These are phyloP conservation scores for Podarcis siculus DNA, from an alignment of 2,797 vertebrate species.

Conservation along the genomic window DNA sequence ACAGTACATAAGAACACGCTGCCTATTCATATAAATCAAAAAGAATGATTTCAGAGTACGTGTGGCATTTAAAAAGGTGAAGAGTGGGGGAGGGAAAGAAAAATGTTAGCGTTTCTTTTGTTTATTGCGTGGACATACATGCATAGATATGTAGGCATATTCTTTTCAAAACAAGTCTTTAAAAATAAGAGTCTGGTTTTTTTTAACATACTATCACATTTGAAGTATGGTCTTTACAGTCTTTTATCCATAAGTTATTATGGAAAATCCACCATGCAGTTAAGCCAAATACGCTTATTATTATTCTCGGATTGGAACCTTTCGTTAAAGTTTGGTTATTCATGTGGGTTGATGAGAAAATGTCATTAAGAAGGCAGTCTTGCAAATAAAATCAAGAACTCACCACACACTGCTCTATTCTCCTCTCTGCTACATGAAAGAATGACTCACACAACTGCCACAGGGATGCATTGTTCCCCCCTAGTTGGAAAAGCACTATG, in stretches of 20 bases:
- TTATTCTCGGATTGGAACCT: not conserved
- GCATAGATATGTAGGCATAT: not conserved
- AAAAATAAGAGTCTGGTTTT: not conserved
- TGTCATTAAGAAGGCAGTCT: not conserved
- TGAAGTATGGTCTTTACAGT: not conserved
- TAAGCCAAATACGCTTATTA: not conserved
- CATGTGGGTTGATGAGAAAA: not conserved
- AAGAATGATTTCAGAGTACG: conserved; percentile 46
- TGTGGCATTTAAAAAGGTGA: conserved; percentile 34
- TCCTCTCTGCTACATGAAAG: not conserved
- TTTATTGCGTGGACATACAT: conserved; percentile 3
- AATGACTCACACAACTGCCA: not conserved
- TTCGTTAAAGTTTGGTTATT: not conserved
- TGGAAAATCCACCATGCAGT: conserved; percentile 1
- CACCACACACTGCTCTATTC: not conserved
- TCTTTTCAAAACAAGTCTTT: not conserved
- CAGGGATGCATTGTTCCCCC: not conserved
- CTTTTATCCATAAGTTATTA: not conserved
- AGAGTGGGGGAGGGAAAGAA: not conserved
- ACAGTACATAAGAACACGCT: conserved; percentile 68
- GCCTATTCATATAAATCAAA: conserved; percentile 73
- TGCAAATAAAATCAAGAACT: not conserved
- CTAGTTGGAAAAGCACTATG: not conserved
- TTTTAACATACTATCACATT: not conserved
- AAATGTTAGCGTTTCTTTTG: conserved; percentile 6